A percentile compares a stretch with the other conserved stretches of the same genome.
phyloP scores from a whole-genome alignment of 2,113 vertebrate genomes.

The Mugil cephalus region DNA sequence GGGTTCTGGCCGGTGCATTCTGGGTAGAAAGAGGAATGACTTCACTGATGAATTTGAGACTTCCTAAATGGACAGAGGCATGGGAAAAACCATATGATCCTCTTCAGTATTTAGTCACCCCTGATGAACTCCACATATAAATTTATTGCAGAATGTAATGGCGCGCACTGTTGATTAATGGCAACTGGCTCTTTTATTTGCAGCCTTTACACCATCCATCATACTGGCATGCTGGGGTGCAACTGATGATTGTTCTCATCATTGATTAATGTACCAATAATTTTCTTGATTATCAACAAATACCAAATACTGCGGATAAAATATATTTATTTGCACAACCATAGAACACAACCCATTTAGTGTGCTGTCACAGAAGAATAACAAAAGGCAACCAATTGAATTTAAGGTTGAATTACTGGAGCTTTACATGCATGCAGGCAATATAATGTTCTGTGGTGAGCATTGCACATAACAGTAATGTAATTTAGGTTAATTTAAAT shows the following conservation, averaged over 20 bases:
- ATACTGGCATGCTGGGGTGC: constrained; percentile 13
- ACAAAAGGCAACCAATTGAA: background rate
- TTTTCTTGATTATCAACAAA: background rate
- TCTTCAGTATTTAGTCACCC: constrained; percentile 51
- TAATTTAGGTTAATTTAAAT: background rate
- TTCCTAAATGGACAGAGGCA: constrained; percentile 64
- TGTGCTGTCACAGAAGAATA: background rate
- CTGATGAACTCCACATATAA: constrained; percentile 33
- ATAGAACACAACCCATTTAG: background rate
- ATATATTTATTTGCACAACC: background rate
- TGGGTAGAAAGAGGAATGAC: constrained; percentile 62
- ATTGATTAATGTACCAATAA: background rate
- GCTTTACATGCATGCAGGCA: too few relatives aligned
- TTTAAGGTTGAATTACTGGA: too few relatives aligned
- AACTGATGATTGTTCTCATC: constrained; percentile 6
- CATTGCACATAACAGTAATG: too few relatives aligned
- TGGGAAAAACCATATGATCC: constrained; percentile 55
- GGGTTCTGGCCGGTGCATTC: constrained; percentile 68
- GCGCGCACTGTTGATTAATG: constrained; percentile 27
- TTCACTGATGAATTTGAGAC: constrained; percentile 69
- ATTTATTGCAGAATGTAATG: constrained; percentile 28
- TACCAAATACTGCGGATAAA: background rate
- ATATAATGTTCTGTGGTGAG: too few relatives aligned
- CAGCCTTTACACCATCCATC: constrained; percentile 27
- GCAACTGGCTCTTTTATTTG: constrained; percentile 16